Conservation (phyloP, 2,113 vertebrate genomes). For the Trichomycterus rosablanca region DNA sequence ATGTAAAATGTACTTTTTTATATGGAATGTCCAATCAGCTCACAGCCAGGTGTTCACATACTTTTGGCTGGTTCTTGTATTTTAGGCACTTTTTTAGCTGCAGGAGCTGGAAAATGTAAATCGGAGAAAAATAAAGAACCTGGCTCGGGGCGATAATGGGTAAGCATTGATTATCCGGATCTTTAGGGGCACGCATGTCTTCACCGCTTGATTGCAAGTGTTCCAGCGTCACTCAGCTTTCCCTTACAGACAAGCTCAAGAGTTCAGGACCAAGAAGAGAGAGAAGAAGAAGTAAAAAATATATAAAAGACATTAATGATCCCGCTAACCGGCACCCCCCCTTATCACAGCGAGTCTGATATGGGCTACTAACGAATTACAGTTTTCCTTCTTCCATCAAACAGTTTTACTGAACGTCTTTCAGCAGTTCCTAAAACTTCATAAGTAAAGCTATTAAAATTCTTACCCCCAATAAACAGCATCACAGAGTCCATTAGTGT, state of each 20-base stretch:
- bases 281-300: too few relatives aligned
- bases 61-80: too few relatives aligned
- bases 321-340: too few relatives aligned
- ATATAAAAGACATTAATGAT: too few relatives aligned
- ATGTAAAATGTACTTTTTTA: too few relatives aligned
- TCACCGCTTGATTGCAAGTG: conserved; percentile 31
- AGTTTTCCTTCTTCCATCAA: conserved; percentile 7
- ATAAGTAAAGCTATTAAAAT: conserved; percentile 35
- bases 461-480: conserved; percentile 33
- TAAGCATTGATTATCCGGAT: conserved; percentile 42
- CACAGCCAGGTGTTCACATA: too few relatives aligned
- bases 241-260: conserved; percentile 41
- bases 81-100: too few relatives aligned
- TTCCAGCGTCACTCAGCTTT: conserved; percentile 47
- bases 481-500: conserved; percentile 42
- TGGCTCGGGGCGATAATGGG: conserved; percentile 47
- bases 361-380: conserved; percentile 16
- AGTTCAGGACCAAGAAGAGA: too few relatives aligned
- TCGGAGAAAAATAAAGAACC: conserved; percentile 26
- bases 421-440: conserved; percentile 22
- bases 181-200: conserved; percentile 26
- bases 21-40: too few relatives aligned
- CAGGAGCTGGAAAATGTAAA: too few relatives aligned
- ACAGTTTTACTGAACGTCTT: conserved; percentile 6
- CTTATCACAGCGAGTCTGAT: too few relatives aligned